A percentile compares a stretch with the other conserved stretches of the same genome.
Evolutionary conservation across 2,113 vertebrate genomes (phyloP).

Genomic region (Poeciliopsis occidentalis): DNA sequence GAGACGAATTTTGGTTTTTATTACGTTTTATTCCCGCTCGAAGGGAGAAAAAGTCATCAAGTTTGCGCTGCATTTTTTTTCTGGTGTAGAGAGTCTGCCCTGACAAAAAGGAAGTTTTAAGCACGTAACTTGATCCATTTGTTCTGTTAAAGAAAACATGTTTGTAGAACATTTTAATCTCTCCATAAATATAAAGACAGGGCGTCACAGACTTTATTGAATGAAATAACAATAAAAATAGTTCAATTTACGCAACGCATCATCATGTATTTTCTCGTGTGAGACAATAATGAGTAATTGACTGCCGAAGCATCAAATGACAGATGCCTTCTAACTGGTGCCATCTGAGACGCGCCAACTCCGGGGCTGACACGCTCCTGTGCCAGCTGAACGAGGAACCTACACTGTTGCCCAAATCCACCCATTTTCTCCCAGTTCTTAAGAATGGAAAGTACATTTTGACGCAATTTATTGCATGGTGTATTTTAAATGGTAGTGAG

Average conservation of each 20-base stretch:
- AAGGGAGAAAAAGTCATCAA: too few relatives aligned
- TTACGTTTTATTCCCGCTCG: too few relatives aligned
- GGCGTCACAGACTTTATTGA: background rate
- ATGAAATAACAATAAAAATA: background rate
- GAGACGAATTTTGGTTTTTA: background rate
- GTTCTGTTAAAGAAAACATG: background rate
- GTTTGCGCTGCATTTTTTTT: too few relatives aligned
- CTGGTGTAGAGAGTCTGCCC: background rate
- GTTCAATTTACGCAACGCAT: background rate
- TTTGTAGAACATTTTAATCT: background rate
- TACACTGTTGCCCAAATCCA: too few relatives aligned
- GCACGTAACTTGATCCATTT: background rate
- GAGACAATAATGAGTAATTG: too few relatives aligned
- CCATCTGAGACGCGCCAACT: slow-evolving; percentile 1
- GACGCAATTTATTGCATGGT: too few relatives aligned
- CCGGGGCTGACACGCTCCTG: background rate
- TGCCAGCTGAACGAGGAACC: background rate
- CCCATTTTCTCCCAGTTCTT: too few relatives aligned
- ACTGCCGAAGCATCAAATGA: too few relatives aligned
- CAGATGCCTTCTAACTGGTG: too few relatives aligned
- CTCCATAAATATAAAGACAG: background rate
- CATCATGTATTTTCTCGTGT: too few relatives aligned
- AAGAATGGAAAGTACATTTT: too few relatives aligned
- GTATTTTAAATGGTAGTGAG: too few relatives aligned
- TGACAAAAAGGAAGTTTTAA: background rate